Evolutionary conservation across 2,797 vertebrate genomes (phyloP), one percentile per base, ranked within the genome.

Genomic region (Helostoma temminkii): DNA sequence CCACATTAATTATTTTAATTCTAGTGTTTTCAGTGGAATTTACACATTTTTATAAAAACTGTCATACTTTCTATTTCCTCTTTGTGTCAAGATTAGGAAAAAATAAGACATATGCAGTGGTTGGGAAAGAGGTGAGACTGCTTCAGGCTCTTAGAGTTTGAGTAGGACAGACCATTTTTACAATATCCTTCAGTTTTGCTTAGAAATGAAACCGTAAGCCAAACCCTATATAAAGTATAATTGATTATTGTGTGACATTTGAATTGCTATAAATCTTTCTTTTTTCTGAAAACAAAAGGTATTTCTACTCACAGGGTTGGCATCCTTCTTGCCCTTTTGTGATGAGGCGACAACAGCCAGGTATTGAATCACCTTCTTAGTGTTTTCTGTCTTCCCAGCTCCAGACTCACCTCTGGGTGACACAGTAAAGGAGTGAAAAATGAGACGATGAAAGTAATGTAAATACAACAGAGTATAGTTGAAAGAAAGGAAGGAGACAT

Each of bases 301-400:
- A 21, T 34, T 60, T 16, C 36, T 61, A 94, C 97, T 97, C 93
- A 98, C 97, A 83, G 96, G 94, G 30, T 85, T 96, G 2, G 66
- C 88, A n/a, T 98, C 97, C 82, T 98, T 98, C 82, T 98, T 99
- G 87, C 95, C 96, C 79, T 99, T 99, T 75, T 98, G 96, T 0
- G 97, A 98, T 5, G 97, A 98, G 34, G 97, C 97, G 21, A 98
- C 94, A 11, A 97, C 89, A 0, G 97, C 97, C 92, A 99, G 90
- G 74, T 98, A 99, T 90, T 98, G 97, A 78, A 99, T 99, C 75
- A 99, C 97, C 80, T 99, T 99, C 91, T 99, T 99, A 75, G 97
- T 99, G 78, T 98, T 99, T 80, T 99, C 97, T 1, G 97, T 99
- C 87, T 99, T 99, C 34, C 97, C 97, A 0, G 97, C 97, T 61